Evolutionary conservation across 2,113 vertebrate species (phyloP), one percentile per base, ranked within the genome.

Genomic region (Vireo altiloquus): DNA sequence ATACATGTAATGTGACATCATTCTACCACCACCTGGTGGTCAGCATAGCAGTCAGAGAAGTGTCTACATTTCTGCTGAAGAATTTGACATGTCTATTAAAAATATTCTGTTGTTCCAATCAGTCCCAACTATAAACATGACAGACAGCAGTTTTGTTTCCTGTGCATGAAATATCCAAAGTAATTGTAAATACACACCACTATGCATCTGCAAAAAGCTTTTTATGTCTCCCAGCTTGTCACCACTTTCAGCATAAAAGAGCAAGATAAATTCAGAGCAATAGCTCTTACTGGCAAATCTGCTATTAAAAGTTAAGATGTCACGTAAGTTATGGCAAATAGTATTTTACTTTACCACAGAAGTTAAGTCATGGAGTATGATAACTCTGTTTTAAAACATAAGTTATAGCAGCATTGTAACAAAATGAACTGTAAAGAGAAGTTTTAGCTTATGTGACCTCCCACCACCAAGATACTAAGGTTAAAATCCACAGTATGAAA

Each of bases 1-100:
- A 65, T 5, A n/a, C 3, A 2, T 1, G n/a, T 12, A 75, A 33
- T 71, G 46, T 42, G n/a, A 70, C 53, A 72, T 74, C 53, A 52
- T 79, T 76, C 68, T 85, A 89, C 84, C 40, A 75, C 97, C 96
- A 97, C 42, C 96, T 97, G 52, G 75, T 94, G 97, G 96, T 56
- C 71, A 94, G 11, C 35, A 23, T 1, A 82, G 40, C 31, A 87
- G 7, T 6, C 31, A 64, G 0, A 52, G 15, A 53, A 74, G 4
- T 7, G 1, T 31, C 81, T 82, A 19, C 72, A 87, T 10, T 25
- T 61, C 27, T 16, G 17, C 31, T 46, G 53, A 25, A 50, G 11
- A 78, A 39, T 56, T 33, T 68, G 15, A 72, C 44, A 44, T 4
- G 13, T 7, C 44, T 24, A 54, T 59, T 30, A 64, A 86, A 92